phyloP scores from a whole-genome alignment of 1,140 invertebrate species.

The Polypedilum pembai region DNA sequence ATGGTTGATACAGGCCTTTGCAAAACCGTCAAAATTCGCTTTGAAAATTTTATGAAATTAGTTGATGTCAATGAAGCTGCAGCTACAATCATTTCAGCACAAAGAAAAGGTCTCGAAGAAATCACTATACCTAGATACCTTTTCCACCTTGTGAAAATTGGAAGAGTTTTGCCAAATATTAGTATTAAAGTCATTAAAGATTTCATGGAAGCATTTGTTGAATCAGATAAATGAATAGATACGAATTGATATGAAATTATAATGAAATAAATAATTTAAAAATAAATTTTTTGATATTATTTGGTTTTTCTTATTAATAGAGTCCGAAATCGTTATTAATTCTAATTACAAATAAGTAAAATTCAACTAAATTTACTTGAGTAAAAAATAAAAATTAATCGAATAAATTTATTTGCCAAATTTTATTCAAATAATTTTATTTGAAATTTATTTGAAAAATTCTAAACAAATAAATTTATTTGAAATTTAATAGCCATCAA shows the following conservation, averaged over 20 bases:
- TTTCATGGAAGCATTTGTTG: slow-evolving; percentile 48
- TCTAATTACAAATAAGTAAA: no score
- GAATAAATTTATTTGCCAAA: no score
- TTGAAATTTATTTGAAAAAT: no score
- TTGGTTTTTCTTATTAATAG: no score
- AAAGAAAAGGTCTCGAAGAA: slow-evolving; percentile 50
- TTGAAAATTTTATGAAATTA: slow-evolving; percentile 57
- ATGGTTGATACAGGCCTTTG: slow-evolving; percentile 79
- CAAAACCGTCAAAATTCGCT: slow-evolving; percentile 65
- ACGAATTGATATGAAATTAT: no score
- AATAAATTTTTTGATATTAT: not conserved
- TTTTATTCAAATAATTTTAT: no score
- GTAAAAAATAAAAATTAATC: no score
- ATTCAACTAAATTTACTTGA: no score
- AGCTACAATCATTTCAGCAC: slow-evolving; percentile 54
- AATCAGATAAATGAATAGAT: slow-evolving; percentile 40
- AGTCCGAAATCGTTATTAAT: no score
- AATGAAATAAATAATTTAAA: no score
- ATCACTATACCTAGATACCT: slow-evolving; percentile 47
- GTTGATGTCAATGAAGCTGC: slow-evolving; percentile 57
- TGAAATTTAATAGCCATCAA: no score
- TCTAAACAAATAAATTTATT: no score
- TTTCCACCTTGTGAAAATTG: slow-evolving; percentile 34
- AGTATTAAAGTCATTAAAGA: slow-evolving; percentile 42
- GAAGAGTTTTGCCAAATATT: slow-evolving; percentile 44